Percentiles rank a stretch among this genome's conserved stretches.
These are phyloP conservation scores for Siphamia tubifer DNA, from an alignment of 2,113 vertebrate species.

Conservation along the genomic window DNA sequence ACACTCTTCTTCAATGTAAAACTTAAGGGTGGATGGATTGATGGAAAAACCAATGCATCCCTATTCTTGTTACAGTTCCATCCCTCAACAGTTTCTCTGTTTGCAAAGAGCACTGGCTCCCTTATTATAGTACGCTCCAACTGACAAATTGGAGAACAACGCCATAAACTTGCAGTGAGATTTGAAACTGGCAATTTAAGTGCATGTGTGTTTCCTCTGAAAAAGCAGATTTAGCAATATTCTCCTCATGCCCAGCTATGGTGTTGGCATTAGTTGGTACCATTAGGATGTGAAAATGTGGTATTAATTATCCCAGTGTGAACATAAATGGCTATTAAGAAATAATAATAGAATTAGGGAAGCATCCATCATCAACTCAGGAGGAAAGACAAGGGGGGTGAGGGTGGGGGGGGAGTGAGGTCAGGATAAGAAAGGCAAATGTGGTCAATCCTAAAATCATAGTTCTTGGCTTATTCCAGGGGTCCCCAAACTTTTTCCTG, in stretches of 20 bases:
- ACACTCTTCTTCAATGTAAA: conserved; percentile 27
- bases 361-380: conserved; percentile 43
- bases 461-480: conserved; percentile 25
- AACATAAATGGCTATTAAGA: conserved; percentile 63
- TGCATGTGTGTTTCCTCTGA: conserved; percentile 44
- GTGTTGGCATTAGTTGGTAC: conserved; percentile 49
- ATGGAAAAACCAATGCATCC: conserved; percentile 48
- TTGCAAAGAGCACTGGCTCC: conserved; percentile 26
- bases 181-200: conserved; percentile 51
- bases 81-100: conserved; percentile 26
- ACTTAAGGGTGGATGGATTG: conserved; percentile 29
- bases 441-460: conserved; percentile 38
- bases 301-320: conserved; percentile 59
- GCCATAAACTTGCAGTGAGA: conserved; percentile 39
- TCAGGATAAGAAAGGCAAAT: conserved; percentile 34
- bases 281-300: conserved; percentile 50
- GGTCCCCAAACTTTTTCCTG: too few species aligned
- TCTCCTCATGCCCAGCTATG: conserved; percentile 17
- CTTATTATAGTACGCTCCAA: conserved; percentile 15
- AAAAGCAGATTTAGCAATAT: conserved; percentile 36
- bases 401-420: too few species aligned
- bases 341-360: conserved; percentile 63
- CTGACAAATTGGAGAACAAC: conserved; percentile 64
- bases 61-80: conserved; percentile 11
- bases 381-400: too few species aligned